Conservation (phyloP, 2,113 vertebrate species). For the Cyanoramphus novaezelandiae region DNA sequence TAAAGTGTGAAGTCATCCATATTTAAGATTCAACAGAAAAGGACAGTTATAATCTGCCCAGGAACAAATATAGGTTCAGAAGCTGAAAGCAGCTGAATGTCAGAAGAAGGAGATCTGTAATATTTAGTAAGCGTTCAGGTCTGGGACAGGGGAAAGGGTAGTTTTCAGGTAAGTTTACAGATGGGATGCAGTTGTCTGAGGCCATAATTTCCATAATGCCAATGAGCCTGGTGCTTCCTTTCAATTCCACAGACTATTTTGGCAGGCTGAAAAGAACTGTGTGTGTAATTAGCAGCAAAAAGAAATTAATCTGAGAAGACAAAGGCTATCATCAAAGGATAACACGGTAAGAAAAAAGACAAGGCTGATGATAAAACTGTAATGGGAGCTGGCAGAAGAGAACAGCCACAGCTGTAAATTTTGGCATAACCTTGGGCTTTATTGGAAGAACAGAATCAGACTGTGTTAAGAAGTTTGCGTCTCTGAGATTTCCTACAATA, state of each 20-base stretch:
- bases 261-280: background rate
- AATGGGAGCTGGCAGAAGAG: conserved; percentile 9
- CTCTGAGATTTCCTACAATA: background rate
- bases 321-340: conserved; percentile 1
- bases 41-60: background rate
- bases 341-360: background rate
- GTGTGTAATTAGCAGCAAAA: background rate
- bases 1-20: conserved; percentile 50
- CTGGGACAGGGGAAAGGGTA: background rate
- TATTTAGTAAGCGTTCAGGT: background rate
- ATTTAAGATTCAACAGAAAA: conserved; percentile 44
- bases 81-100: background rate
- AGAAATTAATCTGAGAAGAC: conserved; percentile 10
- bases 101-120: background rate
- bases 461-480: background rate
- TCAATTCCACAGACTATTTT: background rate
- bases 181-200: background rate
- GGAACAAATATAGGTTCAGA: background rate
- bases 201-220: background rate
- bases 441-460: background rate
- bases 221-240: background rate
- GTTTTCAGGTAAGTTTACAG: background rate
- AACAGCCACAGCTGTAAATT: conserved; percentile 4
- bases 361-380: background rate
- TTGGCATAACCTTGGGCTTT: background rate